A percentile compares a stretch with the other conserved stretches of the same genome.
Evolutionary conservation across 2,797 vertebrate genomes (phyloP).

Genomic region (Tachyglossus aculeatus): DNA sequence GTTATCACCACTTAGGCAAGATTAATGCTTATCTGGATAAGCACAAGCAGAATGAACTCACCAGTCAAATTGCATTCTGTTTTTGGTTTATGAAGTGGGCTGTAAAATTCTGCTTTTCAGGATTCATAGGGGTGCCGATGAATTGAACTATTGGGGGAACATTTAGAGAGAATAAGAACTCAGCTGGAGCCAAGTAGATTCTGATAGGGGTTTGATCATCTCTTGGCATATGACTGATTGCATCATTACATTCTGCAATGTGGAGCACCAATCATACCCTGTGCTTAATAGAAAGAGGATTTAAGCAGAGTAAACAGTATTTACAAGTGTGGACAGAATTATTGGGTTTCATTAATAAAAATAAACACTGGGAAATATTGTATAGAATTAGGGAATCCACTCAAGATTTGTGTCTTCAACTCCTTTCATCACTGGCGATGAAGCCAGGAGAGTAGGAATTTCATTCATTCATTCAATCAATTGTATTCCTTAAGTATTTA

Average conservation of each 20-base stretch:
- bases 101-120: too few relatives aligned
- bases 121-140: constrained; percentile 14
- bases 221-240: constrained; percentile 25
- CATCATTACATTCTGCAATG: constrained; percentile 12
- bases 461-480: too few relatives aligned
- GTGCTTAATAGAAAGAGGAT: neutral
- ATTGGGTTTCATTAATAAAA: neutral
- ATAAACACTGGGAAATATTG: too few relatives aligned
- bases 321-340: neutral
- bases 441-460: too few relatives aligned
- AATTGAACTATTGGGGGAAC: constrained; percentile 27
- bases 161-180: constrained; percentile 12
- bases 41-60: neutral
- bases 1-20: neutral
- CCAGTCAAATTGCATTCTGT: neutral
- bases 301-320: neutral
- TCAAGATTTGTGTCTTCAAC: neutral
- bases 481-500: too few relatives aligned
- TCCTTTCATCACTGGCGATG: neutral
- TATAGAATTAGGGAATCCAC: too few relatives aligned
- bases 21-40: neutral
- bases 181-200: constrained; percentile 11
- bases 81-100: too few relatives aligned
- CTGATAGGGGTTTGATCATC: neutral
- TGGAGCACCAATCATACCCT: neutral